Conservation (phyloP, 2,888 invertebrate species). For the Trichopoda pennipes region DNA sequence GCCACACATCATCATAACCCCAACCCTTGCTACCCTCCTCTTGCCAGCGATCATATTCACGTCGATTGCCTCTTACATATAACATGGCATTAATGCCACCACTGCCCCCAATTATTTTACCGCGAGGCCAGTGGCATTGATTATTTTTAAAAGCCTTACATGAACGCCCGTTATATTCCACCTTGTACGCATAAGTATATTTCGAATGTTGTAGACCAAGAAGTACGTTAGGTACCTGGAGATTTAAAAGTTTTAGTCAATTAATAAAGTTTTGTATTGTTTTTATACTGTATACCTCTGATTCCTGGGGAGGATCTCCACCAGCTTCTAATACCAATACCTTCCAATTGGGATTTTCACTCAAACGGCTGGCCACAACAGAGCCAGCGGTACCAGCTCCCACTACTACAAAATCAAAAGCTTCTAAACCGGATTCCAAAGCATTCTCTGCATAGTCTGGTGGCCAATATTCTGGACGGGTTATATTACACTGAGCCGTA, state of each 20-base stretch:
- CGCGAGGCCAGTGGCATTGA: slow-evolving; percentile 82
- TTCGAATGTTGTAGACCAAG: slow-evolving; percentile 69
- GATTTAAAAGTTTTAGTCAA: slow-evolving; percentile 69
- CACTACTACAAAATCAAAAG: slow-evolving; percentile 80
- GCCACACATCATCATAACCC: slow-evolving; percentile 87
- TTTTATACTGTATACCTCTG: slow-evolving; percentile 72
- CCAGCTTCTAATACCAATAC: slow-evolving; percentile 82
- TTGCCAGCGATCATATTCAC: slow-evolving; percentile 85
- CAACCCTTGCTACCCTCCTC: slow-evolving; percentile 83
- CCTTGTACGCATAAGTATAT: slow-evolving; percentile 71
- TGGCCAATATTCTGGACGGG: slow-evolving; percentile 83
- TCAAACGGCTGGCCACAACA: slow-evolving; percentile 81
- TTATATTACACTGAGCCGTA: slow-evolving; percentile 83
- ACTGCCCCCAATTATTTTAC: slow-evolving; percentile 85
- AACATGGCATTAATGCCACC: slow-evolving; percentile 85
- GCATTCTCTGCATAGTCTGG: slow-evolving; percentile 79
- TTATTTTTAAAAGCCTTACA: slow-evolving; percentile 69
- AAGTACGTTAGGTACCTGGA: slow-evolving; percentile 69
- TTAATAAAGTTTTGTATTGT: not conserved
- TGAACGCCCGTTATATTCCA: slow-evolving; percentile 69
- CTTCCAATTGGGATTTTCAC: slow-evolving; percentile 80
- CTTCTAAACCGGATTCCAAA: slow-evolving; percentile 75
- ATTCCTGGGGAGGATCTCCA: slow-evolving; percentile 81
- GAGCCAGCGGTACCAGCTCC: slow-evolving; percentile 82
- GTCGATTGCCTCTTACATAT: slow-evolving; percentile 84